These are phyloP conservation scores for Lycodopsis pacificus DNA, from an alignment of 2,797 vertebrate genomes.

Conservation along the genomic window DNA sequence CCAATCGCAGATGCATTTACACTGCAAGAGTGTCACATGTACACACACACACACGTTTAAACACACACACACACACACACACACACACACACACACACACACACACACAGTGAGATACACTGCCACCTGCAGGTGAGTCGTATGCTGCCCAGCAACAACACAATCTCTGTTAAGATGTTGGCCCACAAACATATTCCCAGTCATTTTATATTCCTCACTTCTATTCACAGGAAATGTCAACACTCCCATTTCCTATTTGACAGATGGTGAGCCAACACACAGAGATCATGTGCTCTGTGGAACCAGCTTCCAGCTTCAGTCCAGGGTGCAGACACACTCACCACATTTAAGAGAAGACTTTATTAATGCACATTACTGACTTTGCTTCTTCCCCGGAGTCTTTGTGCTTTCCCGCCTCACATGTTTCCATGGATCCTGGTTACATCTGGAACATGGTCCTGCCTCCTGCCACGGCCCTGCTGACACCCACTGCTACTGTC, in stretches of 20 bases:
- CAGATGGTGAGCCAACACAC: conserved; percentile 4
- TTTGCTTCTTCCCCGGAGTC: too few relatives aligned
- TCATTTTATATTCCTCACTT: background rate
- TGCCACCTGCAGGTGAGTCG: conserved; percentile 57
- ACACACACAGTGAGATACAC: conserved; percentile 22
- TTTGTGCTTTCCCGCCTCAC: too few relatives aligned
- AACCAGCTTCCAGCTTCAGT: too few relatives aligned
- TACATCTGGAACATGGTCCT: too few relatives aligned
- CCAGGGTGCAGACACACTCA: too few relatives aligned
- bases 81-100: background rate
- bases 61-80: background rate
- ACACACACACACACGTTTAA: background rate
- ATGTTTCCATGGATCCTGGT: too few relatives aligned
- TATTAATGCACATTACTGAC: too few relatives aligned
- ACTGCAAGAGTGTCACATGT: background rate
- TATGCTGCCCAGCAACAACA: background rate
- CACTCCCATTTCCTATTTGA: background rate
- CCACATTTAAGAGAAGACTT: too few relatives aligned
- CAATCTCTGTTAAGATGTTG: background rate
- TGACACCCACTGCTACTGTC: background rate
- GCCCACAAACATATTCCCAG: background rate
- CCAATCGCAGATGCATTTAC: conserved; percentile 4
- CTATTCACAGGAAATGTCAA: background rate
- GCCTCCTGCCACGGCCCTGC: too few relatives aligned
- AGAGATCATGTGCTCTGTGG: background rate